Conservation (phyloP, 2,797 vertebrate genomes). For the Hemibagrus guttatus region DNA sequence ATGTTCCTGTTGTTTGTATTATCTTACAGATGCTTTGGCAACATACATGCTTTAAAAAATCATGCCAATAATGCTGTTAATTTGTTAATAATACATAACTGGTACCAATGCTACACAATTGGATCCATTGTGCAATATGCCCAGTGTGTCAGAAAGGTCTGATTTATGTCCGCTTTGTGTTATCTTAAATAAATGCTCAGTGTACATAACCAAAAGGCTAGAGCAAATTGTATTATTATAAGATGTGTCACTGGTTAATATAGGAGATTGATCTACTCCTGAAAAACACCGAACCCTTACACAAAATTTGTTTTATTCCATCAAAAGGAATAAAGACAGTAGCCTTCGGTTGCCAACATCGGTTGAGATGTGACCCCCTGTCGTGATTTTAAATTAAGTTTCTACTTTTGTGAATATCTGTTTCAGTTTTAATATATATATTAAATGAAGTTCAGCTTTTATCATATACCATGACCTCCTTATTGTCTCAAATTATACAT, state of each 20-base stretch:
- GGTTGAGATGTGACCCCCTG: not conserved
- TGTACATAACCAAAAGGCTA: not conserved
- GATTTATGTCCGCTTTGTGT: not conserved
- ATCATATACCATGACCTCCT: no score
- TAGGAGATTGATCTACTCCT: constrained; percentile 93
- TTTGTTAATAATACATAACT: not conserved
- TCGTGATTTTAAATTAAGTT: constrained; percentile 98
- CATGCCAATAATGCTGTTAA: not conserved
- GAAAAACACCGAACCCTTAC: constrained; percentile 90
- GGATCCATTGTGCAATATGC: constrained; percentile 89
- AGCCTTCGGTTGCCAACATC: not conserved
- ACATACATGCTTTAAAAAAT: not conserved
- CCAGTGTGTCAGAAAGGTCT: constrained; percentile 95
- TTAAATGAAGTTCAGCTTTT: no score
- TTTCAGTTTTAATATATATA: not conserved
- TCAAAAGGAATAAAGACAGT: constrained; percentile 79
- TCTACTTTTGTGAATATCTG: not conserved
- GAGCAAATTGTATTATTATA: not conserved
- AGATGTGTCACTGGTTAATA: not conserved
- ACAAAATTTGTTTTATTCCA: constrained; percentile 94
- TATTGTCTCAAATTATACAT: no score
- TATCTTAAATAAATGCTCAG: not conserved
- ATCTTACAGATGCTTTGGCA: not conserved
- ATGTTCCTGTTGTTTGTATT: not conserved
- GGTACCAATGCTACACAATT: constrained; percentile 71